Conservation (phyloP, 2,888 invertebrate species). For the Stenurella melanura region DNA sequence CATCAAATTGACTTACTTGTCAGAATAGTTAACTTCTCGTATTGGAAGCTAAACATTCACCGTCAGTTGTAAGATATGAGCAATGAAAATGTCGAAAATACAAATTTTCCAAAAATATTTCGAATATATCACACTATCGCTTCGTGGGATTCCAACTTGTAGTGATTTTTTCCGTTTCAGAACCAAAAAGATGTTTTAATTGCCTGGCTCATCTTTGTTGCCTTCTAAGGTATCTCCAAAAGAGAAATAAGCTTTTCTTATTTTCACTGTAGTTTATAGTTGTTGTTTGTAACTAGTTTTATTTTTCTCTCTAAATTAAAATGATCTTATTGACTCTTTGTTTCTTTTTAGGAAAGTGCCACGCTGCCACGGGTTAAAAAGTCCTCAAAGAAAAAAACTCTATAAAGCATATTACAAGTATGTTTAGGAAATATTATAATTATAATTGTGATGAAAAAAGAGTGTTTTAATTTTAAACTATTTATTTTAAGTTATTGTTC, state of each 20-base stretch:
- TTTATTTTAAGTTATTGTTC: conserved; percentile 33
- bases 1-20: too few relatives aligned
- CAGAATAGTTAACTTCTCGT: too few relatives aligned
- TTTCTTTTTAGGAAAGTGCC: conserved; percentile 81
- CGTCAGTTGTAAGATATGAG: too few relatives aligned
- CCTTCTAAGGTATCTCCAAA: not conserved
- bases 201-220: not conserved
- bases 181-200: too few relatives aligned
- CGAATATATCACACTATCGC: too few relatives aligned
- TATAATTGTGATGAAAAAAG: conserved; percentile 11
- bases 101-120: too few relatives aligned
- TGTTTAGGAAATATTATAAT: conserved; percentile 20
- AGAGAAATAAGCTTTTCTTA: not conserved
- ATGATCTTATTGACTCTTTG: conserved; percentile 15
- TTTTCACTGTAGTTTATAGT: conserved; percentile 2
- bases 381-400: conserved; percentile 82
- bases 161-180: too few relatives aligned
- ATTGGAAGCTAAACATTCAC: too few relatives aligned
- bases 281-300: not conserved
- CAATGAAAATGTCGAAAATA: too few relatives aligned
- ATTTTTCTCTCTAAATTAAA: not conserved
- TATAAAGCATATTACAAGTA: conserved; percentile 56
- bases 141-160: too few relatives aligned
- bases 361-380: conserved; percentile 86
- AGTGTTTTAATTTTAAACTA: conserved; percentile 36